These are phyloP conservation scores for Stictocephala bisonia DNA, from an alignment of 2,888 invertebrate genomes.

Conservation along the genomic window DNA sequence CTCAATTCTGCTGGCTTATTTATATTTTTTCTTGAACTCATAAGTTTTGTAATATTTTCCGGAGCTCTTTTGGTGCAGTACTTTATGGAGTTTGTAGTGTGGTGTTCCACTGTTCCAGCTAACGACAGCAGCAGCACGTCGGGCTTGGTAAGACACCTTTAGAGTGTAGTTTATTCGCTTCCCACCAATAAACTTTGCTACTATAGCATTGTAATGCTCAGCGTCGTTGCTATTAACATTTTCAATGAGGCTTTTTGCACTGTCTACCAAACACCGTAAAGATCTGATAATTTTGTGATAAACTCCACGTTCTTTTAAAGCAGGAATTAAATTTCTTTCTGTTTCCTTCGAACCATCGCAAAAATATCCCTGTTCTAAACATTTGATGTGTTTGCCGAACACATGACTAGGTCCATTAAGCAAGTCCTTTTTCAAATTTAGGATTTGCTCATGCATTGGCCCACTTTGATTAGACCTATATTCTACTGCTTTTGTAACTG, in stretches of 20 bases:
- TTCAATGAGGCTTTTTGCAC: constrained; percentile 48
- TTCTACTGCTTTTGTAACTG: background rate
- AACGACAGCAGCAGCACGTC: constrained; percentile 60
- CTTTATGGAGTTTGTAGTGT: background rate
- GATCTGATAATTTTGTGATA: background rate
- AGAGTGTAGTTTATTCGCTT: constrained; percentile 60
- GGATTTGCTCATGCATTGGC: background rate
- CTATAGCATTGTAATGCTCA: constrained; percentile 60
- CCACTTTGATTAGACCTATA: background rate
- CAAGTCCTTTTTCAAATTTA: background rate
- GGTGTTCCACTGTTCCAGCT: constrained; percentile 59
- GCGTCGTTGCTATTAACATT: constrained; percentile 59
- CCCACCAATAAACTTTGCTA: constrained; percentile 61
- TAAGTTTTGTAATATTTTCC: too few species aligned
- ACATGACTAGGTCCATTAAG: background rate
- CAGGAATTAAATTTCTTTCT: background rate
- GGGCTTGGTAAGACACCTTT: constrained; percentile 59
- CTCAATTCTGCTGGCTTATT: too few species aligned
- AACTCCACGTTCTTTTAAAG: background rate
- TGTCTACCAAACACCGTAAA: background rate
- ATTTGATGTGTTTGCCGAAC: background rate
- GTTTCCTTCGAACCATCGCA: background rate
- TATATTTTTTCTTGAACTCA: too few species aligned
- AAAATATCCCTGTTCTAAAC: background rate
- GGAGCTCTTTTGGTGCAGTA: background rate